Evolutionary conservation across 2,113 vertebrate genomes (phyloP).

Genomic region (Vulpes ferrilata): DNA sequence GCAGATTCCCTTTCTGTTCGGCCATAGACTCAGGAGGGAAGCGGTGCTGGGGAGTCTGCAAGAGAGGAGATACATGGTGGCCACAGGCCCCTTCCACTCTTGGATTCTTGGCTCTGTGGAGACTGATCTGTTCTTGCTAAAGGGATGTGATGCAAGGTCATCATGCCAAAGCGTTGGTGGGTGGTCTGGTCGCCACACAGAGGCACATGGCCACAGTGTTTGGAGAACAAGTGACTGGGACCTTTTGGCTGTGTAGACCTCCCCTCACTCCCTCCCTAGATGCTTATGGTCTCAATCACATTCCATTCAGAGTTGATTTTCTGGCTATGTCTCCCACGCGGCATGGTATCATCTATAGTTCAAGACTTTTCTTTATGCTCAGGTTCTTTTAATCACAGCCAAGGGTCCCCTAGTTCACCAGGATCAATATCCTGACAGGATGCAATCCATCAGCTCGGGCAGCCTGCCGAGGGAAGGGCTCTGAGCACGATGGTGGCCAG

Average conservation of each 20-base stretch:
- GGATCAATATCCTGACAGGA: conserved; percentile 58
- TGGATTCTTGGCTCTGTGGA: too few relatives aligned
- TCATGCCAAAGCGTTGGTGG: background rate
- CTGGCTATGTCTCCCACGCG: conserved; percentile 60
- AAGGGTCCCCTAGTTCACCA: conserved; percentile 60
- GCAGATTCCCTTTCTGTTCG: background rate
- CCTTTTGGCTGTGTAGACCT: background rate
- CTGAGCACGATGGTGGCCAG: background rate
- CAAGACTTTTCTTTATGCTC: conserved; percentile 59
- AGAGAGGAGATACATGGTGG: accelerated
- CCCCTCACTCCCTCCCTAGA: background rate
- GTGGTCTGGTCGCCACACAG: background rate
- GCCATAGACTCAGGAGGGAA: background rate
- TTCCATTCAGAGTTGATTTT: conserved; percentile 57
- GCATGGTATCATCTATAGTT: conserved; percentile 48
- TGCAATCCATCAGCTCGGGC: conserved; percentile 45
- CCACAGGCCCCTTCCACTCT: background rate
- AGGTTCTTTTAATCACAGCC: conserved; percentile 66
- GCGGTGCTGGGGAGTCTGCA: background rate
- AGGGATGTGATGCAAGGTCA: background rate
- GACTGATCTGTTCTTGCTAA: background rate
- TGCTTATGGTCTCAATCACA: background rate
- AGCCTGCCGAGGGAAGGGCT: background rate
- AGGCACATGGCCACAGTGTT: background rate
- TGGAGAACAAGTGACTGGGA: background rate